A percentile compares a stretch with the other conserved stretches of the same genome.
Conservation (phyloP, 2,113 vertebrate species). For the Coreoperca whiteheadi region DNA sequence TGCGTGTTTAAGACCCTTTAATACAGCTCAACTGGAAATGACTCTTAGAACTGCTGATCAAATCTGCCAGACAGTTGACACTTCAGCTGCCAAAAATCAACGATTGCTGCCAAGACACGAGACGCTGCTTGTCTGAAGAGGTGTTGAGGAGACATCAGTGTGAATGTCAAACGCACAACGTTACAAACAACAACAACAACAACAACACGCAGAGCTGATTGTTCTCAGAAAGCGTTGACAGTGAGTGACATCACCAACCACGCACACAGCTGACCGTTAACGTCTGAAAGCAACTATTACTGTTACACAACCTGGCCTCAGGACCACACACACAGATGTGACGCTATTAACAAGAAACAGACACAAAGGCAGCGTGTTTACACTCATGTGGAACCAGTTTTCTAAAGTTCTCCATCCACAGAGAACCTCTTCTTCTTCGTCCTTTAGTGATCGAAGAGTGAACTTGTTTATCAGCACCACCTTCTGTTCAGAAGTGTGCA, state of each 20-base stretch:
- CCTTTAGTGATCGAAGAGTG: background rate
- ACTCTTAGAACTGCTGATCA: background rate
- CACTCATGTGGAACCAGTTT: background rate
- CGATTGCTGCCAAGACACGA: background rate
- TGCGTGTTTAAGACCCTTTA: too few relatives aligned
- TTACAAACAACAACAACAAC: background rate
- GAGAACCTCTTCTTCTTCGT: background rate
- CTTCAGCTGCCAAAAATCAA: background rate
- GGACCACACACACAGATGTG: background rate
- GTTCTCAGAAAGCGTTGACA: background rate
- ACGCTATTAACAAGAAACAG: background rate
- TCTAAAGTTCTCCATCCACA: background rate
- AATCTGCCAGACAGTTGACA: background rate
- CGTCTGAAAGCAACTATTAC: background rate
- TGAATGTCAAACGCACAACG: background rate
- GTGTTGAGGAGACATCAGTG: background rate
- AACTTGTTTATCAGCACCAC: background rate
- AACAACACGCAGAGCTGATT: background rate
- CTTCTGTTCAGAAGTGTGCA: background rate
- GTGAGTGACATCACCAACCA: background rate
- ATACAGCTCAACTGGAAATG: background rate
- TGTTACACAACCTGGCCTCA: slow-evolving; percentile 13
- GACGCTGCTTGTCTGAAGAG: background rate
- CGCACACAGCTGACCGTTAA: slow-evolving; percentile 25
- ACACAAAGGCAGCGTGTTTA: background rate